A percentile compares a stretch with the other conserved stretches of the same genome.
phyloP scores from a whole-genome alignment of 2,113 vertebrate genomes.

The Polypterus senegalus region DNA sequence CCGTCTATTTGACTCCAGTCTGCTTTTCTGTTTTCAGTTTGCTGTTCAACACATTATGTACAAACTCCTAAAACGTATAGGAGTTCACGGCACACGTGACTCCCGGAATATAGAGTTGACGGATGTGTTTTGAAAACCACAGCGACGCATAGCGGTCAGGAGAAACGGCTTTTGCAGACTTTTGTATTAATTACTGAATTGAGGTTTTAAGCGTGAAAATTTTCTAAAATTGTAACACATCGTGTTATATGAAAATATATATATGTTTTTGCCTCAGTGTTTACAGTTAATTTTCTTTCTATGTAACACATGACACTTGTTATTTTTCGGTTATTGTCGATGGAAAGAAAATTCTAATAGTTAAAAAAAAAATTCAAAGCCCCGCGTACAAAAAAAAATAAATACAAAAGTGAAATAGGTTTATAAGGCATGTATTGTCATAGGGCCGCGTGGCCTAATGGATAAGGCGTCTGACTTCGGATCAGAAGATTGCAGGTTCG shows the following conservation, averaged over 20 bases:
- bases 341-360: not conserved
- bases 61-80: constrained; percentile 1
- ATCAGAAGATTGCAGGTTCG: constrained; percentile 23
- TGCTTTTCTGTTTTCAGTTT: not conserved
- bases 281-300: constrained; percentile 40
- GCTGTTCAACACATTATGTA: not conserved
- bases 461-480: constrained; percentile 9
- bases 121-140: not conserved
- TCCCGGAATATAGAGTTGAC: not conserved
- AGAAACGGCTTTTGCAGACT: not conserved
- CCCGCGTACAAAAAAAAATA: no score
- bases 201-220: not conserved
- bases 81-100: not conserved
- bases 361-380: not conserved
- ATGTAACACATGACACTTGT: no score
- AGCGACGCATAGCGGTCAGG: not conserved
- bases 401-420: no score
- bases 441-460: constrained; percentile 8
- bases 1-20: not conserved
- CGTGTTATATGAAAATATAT: constrained; percentile 69
- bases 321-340: not conserved
- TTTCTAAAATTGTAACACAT: constrained; percentile 24
- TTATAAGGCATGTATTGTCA: constrained; percentile 29
- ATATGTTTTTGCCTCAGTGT: constrained; percentile 63
- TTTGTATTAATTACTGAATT: not conserved